Evolutionary conservation across 2,888 invertebrate genomes (phyloP).

Genomic region (Tuta absoluta): DNA sequence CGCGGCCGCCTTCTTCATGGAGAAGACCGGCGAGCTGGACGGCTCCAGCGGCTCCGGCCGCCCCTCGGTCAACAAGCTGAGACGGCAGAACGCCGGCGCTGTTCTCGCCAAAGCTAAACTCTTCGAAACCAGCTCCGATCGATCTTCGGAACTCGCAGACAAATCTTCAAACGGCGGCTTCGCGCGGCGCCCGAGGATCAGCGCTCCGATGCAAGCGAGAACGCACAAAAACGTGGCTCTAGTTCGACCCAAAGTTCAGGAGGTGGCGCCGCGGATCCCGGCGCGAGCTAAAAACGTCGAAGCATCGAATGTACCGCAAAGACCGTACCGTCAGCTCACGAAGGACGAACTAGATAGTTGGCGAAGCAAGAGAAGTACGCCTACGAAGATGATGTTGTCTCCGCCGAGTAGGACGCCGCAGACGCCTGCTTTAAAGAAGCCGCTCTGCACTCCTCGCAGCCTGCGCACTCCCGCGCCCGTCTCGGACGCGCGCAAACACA

Average conservation of each 20-base stretch:
- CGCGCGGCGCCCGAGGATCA: conserved; percentile 68
- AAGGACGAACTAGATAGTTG: conserved; percentile 55
- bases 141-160: conserved; percentile 67
- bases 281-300: conserved; percentile 44
- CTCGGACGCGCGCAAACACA: conserved; percentile 68
- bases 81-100: conserved; percentile 89
- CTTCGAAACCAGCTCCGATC: conserved; percentile 83
- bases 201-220: conserved; percentile 53
- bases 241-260: conserved; percentile 57
- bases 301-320: conserved; percentile 39
- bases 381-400: conserved; percentile 59
- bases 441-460: conserved; percentile 80
- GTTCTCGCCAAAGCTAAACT: conserved; percentile 89
- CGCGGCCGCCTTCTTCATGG: conserved; percentile 79
- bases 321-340: conserved; percentile 42
- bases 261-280: conserved; percentile 45
- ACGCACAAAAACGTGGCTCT: conserved; percentile 53
- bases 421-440: conserved; percentile 82
- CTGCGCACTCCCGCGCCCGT: conserved; percentile 70
- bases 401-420: conserved; percentile 63
- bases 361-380: conserved; percentile 58
- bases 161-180: conserved; percentile 59
- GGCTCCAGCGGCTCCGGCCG: conserved; percentile 79
- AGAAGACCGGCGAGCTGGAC: conserved; percentile 72
- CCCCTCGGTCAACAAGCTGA: conserved; percentile 86